These are phyloP conservation scores for Siniperca chuatsi DNA, from an alignment of 2,113 vertebrate species.

Conservation along the genomic window DNA sequence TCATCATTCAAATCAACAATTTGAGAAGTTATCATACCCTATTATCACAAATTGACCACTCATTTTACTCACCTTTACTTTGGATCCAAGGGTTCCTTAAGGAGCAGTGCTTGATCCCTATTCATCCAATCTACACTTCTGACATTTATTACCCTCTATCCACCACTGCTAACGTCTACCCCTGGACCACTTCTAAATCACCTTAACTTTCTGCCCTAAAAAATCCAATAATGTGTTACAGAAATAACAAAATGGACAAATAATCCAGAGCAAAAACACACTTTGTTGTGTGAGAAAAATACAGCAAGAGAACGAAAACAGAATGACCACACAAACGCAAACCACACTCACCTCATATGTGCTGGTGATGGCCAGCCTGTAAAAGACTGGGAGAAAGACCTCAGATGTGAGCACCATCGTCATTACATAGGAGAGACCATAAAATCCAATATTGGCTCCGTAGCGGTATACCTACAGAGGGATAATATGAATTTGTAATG, in stretches of 20 bases:
- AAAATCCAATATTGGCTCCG: slow-evolving; percentile 86
- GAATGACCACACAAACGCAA: not conserved
- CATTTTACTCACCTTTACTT: not conserved
- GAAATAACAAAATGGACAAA: not conserved
- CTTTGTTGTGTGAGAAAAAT: too few species aligned
- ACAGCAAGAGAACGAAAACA: too few species aligned
- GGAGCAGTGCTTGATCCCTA: not conserved
- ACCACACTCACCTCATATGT: slow-evolving; percentile 82
- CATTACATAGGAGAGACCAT: slow-evolving; percentile 85
- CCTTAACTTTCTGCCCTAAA: not conserved
- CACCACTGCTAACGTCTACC: not conserved
- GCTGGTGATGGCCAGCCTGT: slow-evolving; percentile 93
- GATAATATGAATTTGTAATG: not conserved
- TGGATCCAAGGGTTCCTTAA: not conserved
- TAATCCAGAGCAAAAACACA: too few species aligned
- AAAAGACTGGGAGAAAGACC: slow-evolving; percentile 94
- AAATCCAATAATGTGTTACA: not conserved
- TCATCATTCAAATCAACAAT: not conserved
- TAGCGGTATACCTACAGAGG: slow-evolving; percentile 87
- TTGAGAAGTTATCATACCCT: not conserved
- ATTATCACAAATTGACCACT: not conserved
- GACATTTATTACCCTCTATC: too few species aligned
- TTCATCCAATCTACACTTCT: too few species aligned
- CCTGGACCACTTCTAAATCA: not conserved
- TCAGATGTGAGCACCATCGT: slow-evolving; percentile 89